Evolutionary conservation across 2,888 invertebrate genomes (phyloP), one percentile per base, ranked within the genome.

Genomic region (Myopa tessellatipennis): DNA sequence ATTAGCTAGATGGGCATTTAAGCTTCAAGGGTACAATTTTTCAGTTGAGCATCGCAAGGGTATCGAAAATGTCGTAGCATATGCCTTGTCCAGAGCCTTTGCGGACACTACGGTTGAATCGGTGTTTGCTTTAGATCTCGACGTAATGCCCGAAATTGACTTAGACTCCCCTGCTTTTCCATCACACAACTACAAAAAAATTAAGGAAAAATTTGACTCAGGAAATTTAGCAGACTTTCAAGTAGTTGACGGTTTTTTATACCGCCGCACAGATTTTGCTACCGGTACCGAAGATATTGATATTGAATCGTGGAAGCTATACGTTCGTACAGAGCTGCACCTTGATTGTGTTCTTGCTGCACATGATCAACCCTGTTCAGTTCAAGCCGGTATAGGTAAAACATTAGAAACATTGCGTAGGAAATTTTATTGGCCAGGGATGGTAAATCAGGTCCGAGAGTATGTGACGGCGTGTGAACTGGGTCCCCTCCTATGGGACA

Each of bases 261-360:
- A 34, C 65, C 65, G 38, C 12, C 65, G 34, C 16, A 65, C 65
- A 4, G 36, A 38, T 5, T 65, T 65, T 12, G 65, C 65, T 36
- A 38, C 65, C 8, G 65, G 65, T 12, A 34, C 36, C 14, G 63
- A 63, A 18, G 63, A 63, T 14, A 14, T 63, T 26, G 63, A 63
- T 14, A 34, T 5, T 63, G 63, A 12, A 63, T 36, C 65, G 1
- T 98, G 87, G 68, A 91, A 91, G 18, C 16, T 69, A 7, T 69
- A 55, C 52, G 55, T 69, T 18, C 69, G 52, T 5, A 50, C 18
- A 5, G 69, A 69, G 45, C 50, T 69, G 16, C 55, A 52, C 18
- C 55, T 34, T n/a, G 50, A 50, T n/a, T 52, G 52, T 34, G 50
- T 69, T 69, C 55, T 1, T 4, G 7, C 50, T 34, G 52, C 69